Percentiles rank a stretch among this genome's conserved stretches.
Evolutionary conservation across 2,113 vertebrate species (phyloP).

Genomic region (Parotia lawesii): DNA sequence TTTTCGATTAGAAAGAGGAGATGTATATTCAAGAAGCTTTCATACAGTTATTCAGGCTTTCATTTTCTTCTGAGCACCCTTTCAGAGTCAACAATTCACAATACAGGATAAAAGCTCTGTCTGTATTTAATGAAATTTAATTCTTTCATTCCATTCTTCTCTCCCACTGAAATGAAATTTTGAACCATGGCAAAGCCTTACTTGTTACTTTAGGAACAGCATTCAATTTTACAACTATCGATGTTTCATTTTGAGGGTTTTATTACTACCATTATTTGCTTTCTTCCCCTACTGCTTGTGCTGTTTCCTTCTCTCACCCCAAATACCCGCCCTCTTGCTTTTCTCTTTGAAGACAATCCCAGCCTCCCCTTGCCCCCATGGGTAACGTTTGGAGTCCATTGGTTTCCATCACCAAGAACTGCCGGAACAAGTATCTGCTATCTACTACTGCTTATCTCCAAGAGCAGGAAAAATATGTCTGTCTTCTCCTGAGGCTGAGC

Average conservation of each 20-base stretch:
- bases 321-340: not conserved
- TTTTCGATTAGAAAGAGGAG: not conserved
- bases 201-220: not conserved
- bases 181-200: not conserved
- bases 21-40: not conserved
- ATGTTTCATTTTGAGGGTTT: not conserved
- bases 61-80: not conserved
- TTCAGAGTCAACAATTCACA: slow-evolving; percentile 15
- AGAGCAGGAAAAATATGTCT: not conserved
- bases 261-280: not conserved
- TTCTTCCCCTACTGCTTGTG: not conserved
- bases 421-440: not conserved
- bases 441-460: not conserved
- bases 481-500: not conserved
- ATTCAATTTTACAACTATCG: not conserved
- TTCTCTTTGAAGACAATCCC: not conserved
- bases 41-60: not conserved
- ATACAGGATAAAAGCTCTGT: not conserved
- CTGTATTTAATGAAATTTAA: not conserved
- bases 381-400: not conserved
- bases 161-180: not conserved
- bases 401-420: not conserved
- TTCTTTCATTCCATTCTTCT: not conserved
- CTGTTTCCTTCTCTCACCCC: not conserved
- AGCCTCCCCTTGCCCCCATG: not conserved